A percentile compares a stretch with the other conserved stretches of the same genome.
Conservation (phyloP, 2,797 vertebrate genomes). For the Helarctos malayanus region DNA sequence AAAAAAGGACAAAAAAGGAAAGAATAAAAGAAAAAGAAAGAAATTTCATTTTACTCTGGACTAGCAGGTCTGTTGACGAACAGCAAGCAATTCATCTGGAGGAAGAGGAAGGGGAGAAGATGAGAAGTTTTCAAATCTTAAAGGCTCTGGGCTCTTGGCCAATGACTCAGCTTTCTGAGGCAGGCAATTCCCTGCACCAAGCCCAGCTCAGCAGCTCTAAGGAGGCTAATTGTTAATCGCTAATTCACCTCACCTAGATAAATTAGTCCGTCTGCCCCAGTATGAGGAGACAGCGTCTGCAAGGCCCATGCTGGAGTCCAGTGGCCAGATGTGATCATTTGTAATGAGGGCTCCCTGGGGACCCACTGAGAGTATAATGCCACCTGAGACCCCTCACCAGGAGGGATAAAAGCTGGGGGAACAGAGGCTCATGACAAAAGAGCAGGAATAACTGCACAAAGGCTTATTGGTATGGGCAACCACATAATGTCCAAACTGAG, state of each 20-base stretch:
- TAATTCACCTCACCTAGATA: conserved; percentile 72
- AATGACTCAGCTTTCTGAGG: conserved; percentile 66
- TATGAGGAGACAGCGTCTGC: not conserved
- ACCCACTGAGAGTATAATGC: not conserved
- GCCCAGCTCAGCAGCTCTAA: conserved; percentile 66
- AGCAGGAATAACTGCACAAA: not conserved
- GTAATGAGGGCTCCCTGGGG: not conserved
- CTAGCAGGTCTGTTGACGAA: not conserved
- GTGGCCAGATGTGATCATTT: conserved; percentile 46
- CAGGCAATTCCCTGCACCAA: not conserved
- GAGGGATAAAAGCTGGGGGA: not conserved
- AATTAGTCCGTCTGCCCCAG: conserved; percentile 48
- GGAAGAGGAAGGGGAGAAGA: not conserved
- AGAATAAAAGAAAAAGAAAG: not conserved
- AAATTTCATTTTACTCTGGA: not conserved
- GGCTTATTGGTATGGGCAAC: not conserved
- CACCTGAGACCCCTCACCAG: conserved; percentile 55
- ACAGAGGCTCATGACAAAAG: not conserved
- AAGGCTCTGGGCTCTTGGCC: conserved; percentile 3
- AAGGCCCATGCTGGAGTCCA: not conserved
- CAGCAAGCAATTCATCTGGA: not conserved
- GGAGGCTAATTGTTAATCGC: conserved; percentile 67
- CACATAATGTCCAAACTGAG: not conserved
- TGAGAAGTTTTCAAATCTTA: not conserved
- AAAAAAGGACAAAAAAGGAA: not conserved